Conservation (phyloP, 2,888 invertebrate genomes). For the Cryptocheilus praepositus region DNA sequence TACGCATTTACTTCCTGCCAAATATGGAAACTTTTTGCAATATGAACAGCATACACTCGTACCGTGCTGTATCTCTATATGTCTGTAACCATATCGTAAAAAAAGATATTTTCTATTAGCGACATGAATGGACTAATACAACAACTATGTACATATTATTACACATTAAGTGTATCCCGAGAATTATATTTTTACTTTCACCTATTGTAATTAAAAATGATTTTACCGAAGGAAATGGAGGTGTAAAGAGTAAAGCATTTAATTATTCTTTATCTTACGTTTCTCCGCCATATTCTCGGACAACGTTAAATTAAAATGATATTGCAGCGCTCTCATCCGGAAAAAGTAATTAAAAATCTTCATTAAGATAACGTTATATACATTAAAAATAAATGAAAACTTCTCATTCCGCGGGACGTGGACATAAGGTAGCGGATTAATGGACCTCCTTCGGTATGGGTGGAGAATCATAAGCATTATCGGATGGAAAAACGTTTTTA, state of each 20-base stretch:
- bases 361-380: slow-evolving; percentile 61
- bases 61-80: slow-evolving; percentile 18
- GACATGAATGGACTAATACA: no score
- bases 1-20: slow-evolving; percentile 55
- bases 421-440: slow-evolving; percentile 8
- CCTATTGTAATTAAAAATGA: no score
- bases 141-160: no score
- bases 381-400: slow-evolving; percentile 61
- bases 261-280: no score
- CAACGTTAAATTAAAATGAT: not conserved
- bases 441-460: slow-evolving; percentile 18
- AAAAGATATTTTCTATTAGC: not conserved
- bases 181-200: slow-evolving; percentile 15
- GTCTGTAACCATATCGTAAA: slow-evolving; percentile 4
- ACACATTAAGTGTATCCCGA: not conserved
- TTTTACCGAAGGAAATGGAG: not conserved
- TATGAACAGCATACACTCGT: slow-evolving; percentile 15
- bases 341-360: slow-evolving; percentile 64
- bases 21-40: slow-evolving; percentile 52
- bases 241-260: no score
- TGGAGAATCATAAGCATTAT: no score
- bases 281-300: not conserved
- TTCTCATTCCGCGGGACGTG: slow-evolving; percentile 24
- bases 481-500: slow-evolving; percentile 35
- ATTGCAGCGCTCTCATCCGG: slow-evolving; percentile 1